phyloP scores from a whole-genome alignment of 2,113 vertebrate species.

The Orientallactaga bullata region DNA sequence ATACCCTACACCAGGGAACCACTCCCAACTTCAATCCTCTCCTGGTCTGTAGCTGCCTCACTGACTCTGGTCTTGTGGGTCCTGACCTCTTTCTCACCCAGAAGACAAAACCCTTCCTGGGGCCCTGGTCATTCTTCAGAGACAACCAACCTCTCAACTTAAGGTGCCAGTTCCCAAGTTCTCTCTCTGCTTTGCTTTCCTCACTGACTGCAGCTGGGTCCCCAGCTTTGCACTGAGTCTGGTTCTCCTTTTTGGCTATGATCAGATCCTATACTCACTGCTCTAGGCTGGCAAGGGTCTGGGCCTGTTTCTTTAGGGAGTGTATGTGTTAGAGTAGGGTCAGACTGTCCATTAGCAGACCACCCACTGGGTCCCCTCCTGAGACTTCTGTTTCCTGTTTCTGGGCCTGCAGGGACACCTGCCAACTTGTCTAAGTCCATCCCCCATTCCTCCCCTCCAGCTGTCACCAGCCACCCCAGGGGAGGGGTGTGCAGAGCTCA shows the following conservation, averaged over 20 bases:
- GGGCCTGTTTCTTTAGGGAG: neutral
- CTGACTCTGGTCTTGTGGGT: neutral
- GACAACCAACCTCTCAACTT: neutral
- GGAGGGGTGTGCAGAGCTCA: neutral
- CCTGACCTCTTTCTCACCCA: neutral
- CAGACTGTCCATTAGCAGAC: slow-evolving; percentile 48
- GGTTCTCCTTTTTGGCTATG: neutral
- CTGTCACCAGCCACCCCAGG: slow-evolving; percentile 51
- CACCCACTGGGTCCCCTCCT: slow-evolving; percentile 17
- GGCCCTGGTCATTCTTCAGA: neutral
- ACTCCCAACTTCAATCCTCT: too few relatives aligned
- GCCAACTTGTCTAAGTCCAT: slow-evolving; percentile 40
- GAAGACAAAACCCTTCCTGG: neutral
- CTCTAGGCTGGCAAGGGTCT: neutral
- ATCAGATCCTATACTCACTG: neutral
- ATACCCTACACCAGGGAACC: too few relatives aligned
- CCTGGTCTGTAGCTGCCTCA: neutral
- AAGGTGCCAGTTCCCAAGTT: neutral
- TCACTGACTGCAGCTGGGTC: neutral
- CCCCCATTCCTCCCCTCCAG: neutral
- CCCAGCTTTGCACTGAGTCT: neutral
- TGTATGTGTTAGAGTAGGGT: neutral
- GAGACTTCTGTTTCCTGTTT: slow-evolving; percentile 41
- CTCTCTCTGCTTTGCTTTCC: neutral
- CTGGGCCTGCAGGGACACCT: neutral